Base-by-base conservation (phyloP, 2,797 vertebrate genomes). In the Pyrocephalus nanus region DNA sequence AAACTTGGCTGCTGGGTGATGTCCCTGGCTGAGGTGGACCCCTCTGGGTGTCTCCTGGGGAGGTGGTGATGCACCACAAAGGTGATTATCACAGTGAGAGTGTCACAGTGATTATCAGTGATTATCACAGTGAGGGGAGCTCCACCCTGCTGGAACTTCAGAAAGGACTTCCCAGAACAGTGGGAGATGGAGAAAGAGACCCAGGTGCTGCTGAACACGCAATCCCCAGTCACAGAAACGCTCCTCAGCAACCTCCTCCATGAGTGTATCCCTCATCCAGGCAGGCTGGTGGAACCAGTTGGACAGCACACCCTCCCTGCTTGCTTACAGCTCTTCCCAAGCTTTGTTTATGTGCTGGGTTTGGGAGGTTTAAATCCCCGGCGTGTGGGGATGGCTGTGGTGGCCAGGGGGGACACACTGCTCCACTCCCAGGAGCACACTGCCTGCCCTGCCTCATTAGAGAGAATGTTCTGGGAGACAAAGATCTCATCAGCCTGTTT, bases 211-310 rank as follows among this genome's bases (percentile, higher is more conserved):
- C 62, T 12, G 81, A 69, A 53, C 45, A 11, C 0, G 1, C 29
- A 58, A 20, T 42, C 17, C 26, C 2, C 0, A 12, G 32, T 18
- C 25, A 5, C 2, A 5, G 8, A 42, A 50, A 6, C 0, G 1
- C 23, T 90, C 25, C 72, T 80, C 32, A 3, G n/a, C 0, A 5
- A 4, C 30, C 81, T 91, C 73, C 57, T 80, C 57, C 72, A 0
- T 2, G 48, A 43, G 79, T 18, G 7, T 57, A 65, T 80, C 76
- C 74, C 34, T 57, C 32, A 32, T 22, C 45, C 73, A 12, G 70
- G 64, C 1, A 0, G 70, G 58, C 83, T 81, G 91, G 91, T 67
- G 73, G 72, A 90, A 94, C 91, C 86, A 92, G 88, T 90, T 22
- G 8, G 90, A 43, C 76, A 50, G 30, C 73, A 47, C 3, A 0